These are phyloP conservation scores for Scolopax rusticola DNA, from an alignment of 2,797 vertebrate species.

Conservation along the genomic window DNA sequence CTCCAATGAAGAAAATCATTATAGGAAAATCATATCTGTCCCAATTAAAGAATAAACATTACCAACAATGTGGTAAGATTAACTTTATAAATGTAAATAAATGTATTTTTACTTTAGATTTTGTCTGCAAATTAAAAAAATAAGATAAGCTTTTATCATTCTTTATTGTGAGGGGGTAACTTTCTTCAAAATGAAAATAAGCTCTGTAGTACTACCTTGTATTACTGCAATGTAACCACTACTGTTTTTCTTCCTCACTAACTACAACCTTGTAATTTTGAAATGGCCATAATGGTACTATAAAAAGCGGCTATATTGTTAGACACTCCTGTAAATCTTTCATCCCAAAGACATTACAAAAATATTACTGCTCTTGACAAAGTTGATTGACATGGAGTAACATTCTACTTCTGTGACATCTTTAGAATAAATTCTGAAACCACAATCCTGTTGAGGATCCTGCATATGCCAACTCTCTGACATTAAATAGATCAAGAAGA, in stretches of 20 bases:
- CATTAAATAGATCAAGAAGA: neutral
- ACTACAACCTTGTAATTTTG: neutral
- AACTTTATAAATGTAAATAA: neutral
- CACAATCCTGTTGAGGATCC: neutral
- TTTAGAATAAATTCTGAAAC: neutral
- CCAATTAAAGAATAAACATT: neutral
- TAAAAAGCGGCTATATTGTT: neutral
- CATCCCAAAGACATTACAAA: neutral
- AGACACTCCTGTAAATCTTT: neutral
- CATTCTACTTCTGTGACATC: neutral
- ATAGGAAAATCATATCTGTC: neutral
- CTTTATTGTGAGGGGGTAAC: neutral
- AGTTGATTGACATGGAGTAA: neutral
- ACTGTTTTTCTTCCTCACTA: neutral
- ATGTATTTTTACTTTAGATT: neutral
- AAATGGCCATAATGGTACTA: neutral
- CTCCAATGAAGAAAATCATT: neutral
- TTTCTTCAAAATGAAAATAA: neutral
- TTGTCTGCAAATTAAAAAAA: neutral
- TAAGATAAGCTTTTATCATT: neutral
- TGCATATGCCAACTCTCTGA: neutral
- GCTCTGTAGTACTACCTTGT: neutral
- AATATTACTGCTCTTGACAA: neutral
- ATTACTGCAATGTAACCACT: neutral
- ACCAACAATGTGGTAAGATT: neutral